Evolutionary conservation across 1,140 invertebrate species (phyloP).

Genomic region (Drosophila tristis): DNA sequence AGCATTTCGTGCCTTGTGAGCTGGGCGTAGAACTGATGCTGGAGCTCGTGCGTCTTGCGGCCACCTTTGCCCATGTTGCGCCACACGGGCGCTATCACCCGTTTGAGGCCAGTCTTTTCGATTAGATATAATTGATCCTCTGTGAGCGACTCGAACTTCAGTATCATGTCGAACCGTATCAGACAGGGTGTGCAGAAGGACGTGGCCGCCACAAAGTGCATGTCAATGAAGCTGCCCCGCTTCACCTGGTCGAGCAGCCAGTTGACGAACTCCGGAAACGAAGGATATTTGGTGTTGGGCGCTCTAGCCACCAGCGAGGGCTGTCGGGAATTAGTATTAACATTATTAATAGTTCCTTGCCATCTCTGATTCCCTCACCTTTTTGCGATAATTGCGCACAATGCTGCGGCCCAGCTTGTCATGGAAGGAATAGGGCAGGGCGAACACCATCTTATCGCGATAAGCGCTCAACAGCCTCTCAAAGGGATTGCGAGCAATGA

Average conservation of each 20-base stretch:
- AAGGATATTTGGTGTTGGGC: constrained; percentile 87
- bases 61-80: constrained; percentile 90
- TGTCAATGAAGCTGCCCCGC: constrained; percentile 89
- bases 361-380: constrained; percentile 67
- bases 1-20: constrained; percentile 90
- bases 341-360: neutral
- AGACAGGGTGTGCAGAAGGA: constrained; percentile 95
- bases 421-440: constrained; percentile 91
- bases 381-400: constrained; percentile 88
- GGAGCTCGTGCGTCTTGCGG: constrained; percentile 88
- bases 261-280: constrained; percentile 91
- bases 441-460: constrained; percentile 93
- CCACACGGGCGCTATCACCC: constrained; percentile 92
- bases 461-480: constrained; percentile 95
- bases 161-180: constrained; percentile 93
- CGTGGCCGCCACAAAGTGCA: constrained; percentile 95
- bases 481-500: constrained; percentile 95
- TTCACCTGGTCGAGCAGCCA: constrained; percentile 89
- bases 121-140: constrained; percentile 94
- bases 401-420: constrained; percentile 91
- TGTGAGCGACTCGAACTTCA: constrained; percentile 95
- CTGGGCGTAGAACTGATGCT: constrained; percentile 91
- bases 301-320: constrained; percentile 48
- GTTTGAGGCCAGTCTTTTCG: constrained; percentile 89
- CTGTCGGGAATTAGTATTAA: constrained; percentile 8